Evolutionary conservation across 1,140 invertebrate genomes (phyloP), one percentile per base, ranked within the genome.

Genomic region (Sogatella furcifera): DNA sequence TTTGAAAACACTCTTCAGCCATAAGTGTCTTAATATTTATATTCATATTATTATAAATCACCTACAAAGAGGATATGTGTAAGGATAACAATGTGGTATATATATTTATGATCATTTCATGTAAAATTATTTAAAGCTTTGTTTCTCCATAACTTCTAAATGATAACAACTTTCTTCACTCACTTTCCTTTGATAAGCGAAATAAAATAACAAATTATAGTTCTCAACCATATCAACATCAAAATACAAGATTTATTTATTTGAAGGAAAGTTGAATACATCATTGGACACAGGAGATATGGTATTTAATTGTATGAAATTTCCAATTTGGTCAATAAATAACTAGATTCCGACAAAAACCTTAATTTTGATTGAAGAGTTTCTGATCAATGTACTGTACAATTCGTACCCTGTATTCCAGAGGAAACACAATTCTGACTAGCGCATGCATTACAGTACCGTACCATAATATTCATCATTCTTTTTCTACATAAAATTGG

Each of bases 41-140:
- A 34, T 59, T 57, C 42, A 17, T 52, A 44, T 38, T 21, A 42
- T 14, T 49, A 52, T 41, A 41, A 57, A 57, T 41, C 15, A 13
- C 14, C 14, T 44, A 41, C 56, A 59, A 60, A 41, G 52, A 56
- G 62, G 55, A 62, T 61, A 62, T 64, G 57, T 64, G 63, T 62
- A 55, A 59, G 52, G 60, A 57, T 62, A 62, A 62, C 52, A 64
- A 58, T 59, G 60, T 62, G 57, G 53, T 63, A 34, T 19, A 60
- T 53, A 55, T 24, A 38, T 56, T 21, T 38, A n/a, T n/a, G 41
- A 56, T 53, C 38, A 17, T 60, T 60, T 54, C 43, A 60, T 24
- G 52, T 38, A 38, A 38, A 38, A 38, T 38, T 38, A 38, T 38
- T 38, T 38, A 38, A 38, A 38, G 34, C 34, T 38, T 38, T 38